These are phyloP conservation scores for Progne subis DNA, from an alignment of 2,113 vertebrate species.

Conservation along the genomic window DNA sequence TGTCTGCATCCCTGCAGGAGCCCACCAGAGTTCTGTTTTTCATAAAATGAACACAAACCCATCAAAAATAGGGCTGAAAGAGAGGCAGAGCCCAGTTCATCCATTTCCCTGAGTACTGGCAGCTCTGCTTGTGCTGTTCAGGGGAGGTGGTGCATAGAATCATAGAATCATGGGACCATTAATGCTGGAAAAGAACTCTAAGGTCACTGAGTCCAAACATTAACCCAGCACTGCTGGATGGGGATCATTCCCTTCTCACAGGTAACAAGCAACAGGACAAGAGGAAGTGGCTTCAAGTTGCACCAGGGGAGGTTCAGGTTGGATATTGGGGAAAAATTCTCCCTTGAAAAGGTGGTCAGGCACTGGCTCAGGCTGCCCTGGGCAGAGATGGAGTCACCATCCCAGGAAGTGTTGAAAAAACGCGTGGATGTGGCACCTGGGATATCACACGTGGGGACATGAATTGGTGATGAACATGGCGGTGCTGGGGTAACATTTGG, in stretches of 20 bases:
- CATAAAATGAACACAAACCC: neutral
- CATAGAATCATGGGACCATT: neutral
- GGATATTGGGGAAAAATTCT: neutral
- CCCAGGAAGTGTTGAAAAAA: neutral
- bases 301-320: fast-evolving
- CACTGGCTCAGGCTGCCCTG: neutral
- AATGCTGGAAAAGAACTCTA: neutral
- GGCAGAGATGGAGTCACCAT: neutral
- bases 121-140: neutral
- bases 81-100: neutral
- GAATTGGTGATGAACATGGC: neutral
- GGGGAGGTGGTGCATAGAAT: neutral
- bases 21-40: neutral
- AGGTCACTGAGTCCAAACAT: neutral
- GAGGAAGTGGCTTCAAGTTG: neutral
- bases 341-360: neutral
- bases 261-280: neutral
- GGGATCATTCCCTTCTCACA: neutral
- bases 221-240: neutral
- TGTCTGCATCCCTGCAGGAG: neutral
- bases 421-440: neutral
- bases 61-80: neutral
- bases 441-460: neutral
- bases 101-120: too few relatives aligned
- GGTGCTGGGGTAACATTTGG: neutral